Evolutionary conservation across 1,140 invertebrate species (phyloP).

Genomic region (Magallana angulata): DNA sequence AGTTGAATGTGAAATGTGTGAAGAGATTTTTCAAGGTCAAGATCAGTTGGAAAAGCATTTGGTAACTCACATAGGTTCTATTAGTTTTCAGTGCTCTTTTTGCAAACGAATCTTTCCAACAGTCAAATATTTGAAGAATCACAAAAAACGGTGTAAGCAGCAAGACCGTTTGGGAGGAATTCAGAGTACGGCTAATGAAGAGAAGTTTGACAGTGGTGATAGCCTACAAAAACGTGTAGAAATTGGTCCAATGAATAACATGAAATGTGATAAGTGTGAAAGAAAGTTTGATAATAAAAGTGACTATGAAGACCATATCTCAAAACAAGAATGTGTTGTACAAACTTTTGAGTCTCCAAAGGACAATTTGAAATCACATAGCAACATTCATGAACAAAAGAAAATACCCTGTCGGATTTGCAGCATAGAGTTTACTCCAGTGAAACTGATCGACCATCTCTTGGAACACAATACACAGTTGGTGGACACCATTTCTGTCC

Average conservation of each 20-base stretch:
- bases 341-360: not conserved
- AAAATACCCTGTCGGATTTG: not conserved
- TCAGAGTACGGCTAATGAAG: not conserved
- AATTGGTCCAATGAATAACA: not conserved
- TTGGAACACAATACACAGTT: not conserved
- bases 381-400: not conserved
- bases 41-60: not conserved
- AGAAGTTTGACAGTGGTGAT: not conserved
- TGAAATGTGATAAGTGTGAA: not conserved
- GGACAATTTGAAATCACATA: not conserved
- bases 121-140: not conserved
- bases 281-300: not conserved
- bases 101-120: not conserved
- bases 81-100: not conserved
- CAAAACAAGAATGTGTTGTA: not conserved
- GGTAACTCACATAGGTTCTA: not conserved
- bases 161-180: not conserved
- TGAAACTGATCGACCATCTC: not conserved
- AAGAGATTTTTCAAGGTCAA: not conserved
- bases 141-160: not conserved
- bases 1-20: not conserved
- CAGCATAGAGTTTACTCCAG: not conserved
- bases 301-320: too few relatives aligned
- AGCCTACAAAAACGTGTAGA: not conserved
- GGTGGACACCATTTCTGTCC: not conserved